A percentile compares a stretch with the other conserved stretches of the same genome.
phyloP scores from a whole-genome alignment of 2,888 invertebrate genomes.

The Diogma glabrata region DNA sequence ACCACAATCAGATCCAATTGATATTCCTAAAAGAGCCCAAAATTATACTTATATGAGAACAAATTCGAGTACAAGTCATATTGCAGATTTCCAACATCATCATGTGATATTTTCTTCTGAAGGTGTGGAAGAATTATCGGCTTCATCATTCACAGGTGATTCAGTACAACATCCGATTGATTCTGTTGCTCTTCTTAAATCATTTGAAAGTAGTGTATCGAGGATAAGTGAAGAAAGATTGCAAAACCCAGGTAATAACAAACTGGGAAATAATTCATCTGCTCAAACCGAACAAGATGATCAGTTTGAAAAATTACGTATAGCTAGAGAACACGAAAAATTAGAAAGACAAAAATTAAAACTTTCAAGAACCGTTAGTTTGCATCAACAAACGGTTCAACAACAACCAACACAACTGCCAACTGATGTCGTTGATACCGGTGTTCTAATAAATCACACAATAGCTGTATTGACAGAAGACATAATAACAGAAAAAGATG shows the following conservation, averaged over 20 bases:
- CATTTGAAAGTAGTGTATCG: background rate
- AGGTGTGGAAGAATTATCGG: conserved; percentile 32
- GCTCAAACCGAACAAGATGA: too few relatives aligned
- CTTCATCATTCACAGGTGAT: conserved; percentile 29
- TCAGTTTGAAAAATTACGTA: conserved; percentile 59
- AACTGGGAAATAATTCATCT: too few relatives aligned
- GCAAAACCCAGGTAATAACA: too few relatives aligned
- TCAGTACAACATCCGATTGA: conserved; percentile 11
- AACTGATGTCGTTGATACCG: background rate
- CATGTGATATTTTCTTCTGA: conserved; percentile 28
- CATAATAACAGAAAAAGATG: too few relatives aligned
- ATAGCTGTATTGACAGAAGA: too few relatives aligned
- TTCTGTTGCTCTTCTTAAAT: background rate
- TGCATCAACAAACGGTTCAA: conserved; percentile 16
- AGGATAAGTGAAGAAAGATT: background rate
- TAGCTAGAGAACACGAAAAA: conserved; percentile 57
- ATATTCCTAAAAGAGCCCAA: conserved; percentile 41
- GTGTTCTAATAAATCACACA: background rate
- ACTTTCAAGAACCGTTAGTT: conserved; percentile 42
- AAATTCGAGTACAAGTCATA: conserved; percentile 27
- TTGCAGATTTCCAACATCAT: conserved; percentile 13
- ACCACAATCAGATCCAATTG: conserved; percentile 48
- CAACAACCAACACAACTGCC: too few relatives aligned
- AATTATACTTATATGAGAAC: conserved; percentile 29
- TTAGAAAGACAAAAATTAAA: conserved; percentile 47